Conservation (phyloP, 2,888 invertebrate genomes). For the Isotomurus palustris region DNA sequence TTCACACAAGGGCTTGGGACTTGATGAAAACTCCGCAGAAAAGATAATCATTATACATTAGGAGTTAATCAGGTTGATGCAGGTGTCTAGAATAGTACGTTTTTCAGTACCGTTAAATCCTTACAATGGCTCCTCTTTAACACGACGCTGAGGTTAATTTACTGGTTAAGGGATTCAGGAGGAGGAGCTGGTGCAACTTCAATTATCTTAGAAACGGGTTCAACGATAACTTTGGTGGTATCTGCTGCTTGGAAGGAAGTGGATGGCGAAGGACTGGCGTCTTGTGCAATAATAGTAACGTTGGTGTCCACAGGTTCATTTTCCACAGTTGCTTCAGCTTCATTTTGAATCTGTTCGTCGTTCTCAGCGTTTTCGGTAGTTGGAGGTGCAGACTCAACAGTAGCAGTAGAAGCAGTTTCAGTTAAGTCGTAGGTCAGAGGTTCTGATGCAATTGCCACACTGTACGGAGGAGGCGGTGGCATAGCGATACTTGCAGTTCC, state of each 20-base stretch:
- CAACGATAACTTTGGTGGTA: background rate
- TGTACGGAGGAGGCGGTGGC: conserved; percentile 43
- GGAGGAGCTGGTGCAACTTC: conserved; percentile 7
- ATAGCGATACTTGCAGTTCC: conserved; percentile 27
- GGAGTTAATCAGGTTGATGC: too few relatives aligned
- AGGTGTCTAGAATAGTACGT: too few relatives aligned
- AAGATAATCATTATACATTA: too few relatives aligned
- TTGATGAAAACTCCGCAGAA: too few relatives aligned
- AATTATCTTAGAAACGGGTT: background rate
- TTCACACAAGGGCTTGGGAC: too few relatives aligned
- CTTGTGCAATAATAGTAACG: background rate
- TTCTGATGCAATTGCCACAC: conserved; percentile 40
- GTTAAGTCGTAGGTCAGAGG: conserved; percentile 21
- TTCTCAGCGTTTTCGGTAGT: background rate
- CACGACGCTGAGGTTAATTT: too few relatives aligned
- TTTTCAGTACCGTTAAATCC: too few relatives aligned
- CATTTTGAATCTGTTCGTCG: background rate
- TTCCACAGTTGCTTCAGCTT: background rate
- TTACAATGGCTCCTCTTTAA: too few relatives aligned
- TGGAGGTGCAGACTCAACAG: background rate
- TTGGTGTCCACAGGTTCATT: background rate
- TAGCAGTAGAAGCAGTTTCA: conserved; percentile 8
- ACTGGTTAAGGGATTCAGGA: background rate
- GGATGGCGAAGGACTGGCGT: background rate
- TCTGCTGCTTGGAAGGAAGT: background rate